Evolutionary conservation across 2,797 vertebrate species (phyloP), one percentile per base, ranked within the genome.

Genomic region (Okamejei kenojei): DNA sequence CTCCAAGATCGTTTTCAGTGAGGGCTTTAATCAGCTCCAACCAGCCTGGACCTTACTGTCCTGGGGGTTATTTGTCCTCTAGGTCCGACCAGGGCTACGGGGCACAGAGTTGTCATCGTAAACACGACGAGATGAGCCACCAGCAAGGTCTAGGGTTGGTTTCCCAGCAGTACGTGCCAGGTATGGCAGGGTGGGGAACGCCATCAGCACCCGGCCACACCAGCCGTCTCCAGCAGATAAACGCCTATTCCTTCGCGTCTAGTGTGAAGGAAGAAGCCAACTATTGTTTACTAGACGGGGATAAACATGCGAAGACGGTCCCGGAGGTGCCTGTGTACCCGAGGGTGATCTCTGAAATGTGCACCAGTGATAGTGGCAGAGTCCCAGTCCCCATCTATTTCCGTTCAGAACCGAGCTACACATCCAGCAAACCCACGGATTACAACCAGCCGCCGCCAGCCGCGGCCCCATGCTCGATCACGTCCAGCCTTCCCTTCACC

Each of bases 231-330:
- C 88, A 91, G 54, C 94, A 94, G 84, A 93, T 76, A 84, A 81
- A 93, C 93, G 93, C 93, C 93, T 95, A 93, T 61, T 93, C 93
- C 82, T 93, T 94, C 91, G 82, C 93, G 68, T 94, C 94, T 68
- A 93, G 93, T 93, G 93, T 93, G 91, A 94, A 94, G 93, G 93
- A 94, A 38, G 94, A 94, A 93, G 94, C 93, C 29, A 79, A 93
- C 80, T 94, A 94, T 93, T 93, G 95, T 86, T 94, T 93, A 45
- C 81, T 94, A 93, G 94, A 94, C 93, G 93, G 94, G 77, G 93
- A 94, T 90, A 93, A 93, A 73, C 93, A 93, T 65, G 86, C 94
- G 79, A 94, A 93, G 91, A 93, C 93, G 63, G 84, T 86, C 63
- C 71, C 94, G 77, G 94, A 94, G 91, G 93, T 94, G 38, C 93